Evolutionary conservation across 2,888 invertebrate species (phyloP), one percentile per base, ranked within the genome.

Genomic region (Ypsolopha sequella): DNA sequence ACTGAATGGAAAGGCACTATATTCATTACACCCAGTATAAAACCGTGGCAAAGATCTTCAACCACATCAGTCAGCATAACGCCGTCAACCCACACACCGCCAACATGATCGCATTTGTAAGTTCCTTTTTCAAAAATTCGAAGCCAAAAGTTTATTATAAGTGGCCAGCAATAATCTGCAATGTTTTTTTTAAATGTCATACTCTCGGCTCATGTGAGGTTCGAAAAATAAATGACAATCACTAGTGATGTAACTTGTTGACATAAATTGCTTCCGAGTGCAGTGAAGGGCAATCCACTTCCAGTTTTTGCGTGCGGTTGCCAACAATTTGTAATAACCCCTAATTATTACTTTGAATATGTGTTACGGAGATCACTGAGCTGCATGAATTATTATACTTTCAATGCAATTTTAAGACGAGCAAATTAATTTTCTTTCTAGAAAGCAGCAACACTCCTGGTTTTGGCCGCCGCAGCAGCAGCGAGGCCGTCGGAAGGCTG

Each of bases 101-200:
- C 86, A 80, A 84, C 84, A 86, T 86, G 86, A 84, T 82, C 77
- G 82, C 81, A 57, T 73, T 82, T 69, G 86, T 86, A 80, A 86
- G 86, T 86, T 59, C 34, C 3, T 34, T 13, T 24, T 24, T 24
- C 24, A 24, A 24, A 24, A 24, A 24, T 24, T 24, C 24, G 24
- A 4, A 24, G 4, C 2, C 24, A 24, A 24, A 24, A 24, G 24
- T 24, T 24, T 24, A n/a, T n/a, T n/a, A 24, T 24, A 24, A 24
- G 24, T 24, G 24, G 24, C 24, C 4, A 24, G 24, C 24, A 24
- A 24, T 4, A 24, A 24, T 24, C 24, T 24, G 24, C 4, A 3
- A 24, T 24, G 4, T 24, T 24, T 24, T 24, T 24, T 24, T 48
- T n/a, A 38, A 38, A 24, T 24, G 24, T 24, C 24, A 24, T 4